Percentiles rank a stretch among this genome's conserved stretches.
Evolutionary conservation across 2,797 vertebrate genomes (phyloP).

Genomic region (Epinephelus awoara): DNA sequence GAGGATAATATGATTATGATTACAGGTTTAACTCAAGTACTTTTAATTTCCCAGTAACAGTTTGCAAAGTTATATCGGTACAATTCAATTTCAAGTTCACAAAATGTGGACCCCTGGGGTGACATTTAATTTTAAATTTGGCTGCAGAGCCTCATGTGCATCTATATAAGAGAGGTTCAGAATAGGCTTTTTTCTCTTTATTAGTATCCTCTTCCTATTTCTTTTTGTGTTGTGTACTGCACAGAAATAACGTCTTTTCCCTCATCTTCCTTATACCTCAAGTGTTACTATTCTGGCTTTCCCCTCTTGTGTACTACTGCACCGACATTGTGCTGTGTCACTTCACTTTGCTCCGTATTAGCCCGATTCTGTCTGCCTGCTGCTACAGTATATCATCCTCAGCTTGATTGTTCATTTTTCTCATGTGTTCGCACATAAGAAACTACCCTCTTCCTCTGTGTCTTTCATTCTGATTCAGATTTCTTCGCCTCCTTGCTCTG

Average conservation of each 20-base stretch:
- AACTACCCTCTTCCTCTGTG: constrained; percentile 4
- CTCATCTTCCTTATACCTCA: constrained; percentile 3
- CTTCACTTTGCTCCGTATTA: constrained; percentile 32
- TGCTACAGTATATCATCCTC: constrained; percentile 10
- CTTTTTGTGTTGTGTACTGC: constrained; percentile 2
- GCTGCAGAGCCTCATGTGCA: not conserved
- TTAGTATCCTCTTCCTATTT: not conserved
- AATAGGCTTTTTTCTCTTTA: not conserved
- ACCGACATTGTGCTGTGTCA: constrained; percentile 33
- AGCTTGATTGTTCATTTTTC: constrained; percentile 34
- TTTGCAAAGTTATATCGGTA: not conserved
- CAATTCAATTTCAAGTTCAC: not conserved
- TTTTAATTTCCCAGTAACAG: not conserved
- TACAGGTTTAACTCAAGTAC: not conserved
- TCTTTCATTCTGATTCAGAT: constrained; percentile 49
- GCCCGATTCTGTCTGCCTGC: constrained; percentile 43
- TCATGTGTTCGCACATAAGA: constrained; percentile 17
- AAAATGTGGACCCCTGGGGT: not conserved
- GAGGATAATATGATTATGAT: constrained; percentile 4
- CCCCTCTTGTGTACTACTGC: constrained; percentile 22
- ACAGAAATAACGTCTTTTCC: constrained; percentile 18
- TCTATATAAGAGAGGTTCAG: not conserved
- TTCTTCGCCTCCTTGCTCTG: constrained; percentile 25
- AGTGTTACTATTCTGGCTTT: constrained; percentile 34
- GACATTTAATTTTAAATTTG: not conserved